Base-by-base conservation (phyloP, 2,797 vertebrate genomes). In the Hydrolagus colliei region DNA sequence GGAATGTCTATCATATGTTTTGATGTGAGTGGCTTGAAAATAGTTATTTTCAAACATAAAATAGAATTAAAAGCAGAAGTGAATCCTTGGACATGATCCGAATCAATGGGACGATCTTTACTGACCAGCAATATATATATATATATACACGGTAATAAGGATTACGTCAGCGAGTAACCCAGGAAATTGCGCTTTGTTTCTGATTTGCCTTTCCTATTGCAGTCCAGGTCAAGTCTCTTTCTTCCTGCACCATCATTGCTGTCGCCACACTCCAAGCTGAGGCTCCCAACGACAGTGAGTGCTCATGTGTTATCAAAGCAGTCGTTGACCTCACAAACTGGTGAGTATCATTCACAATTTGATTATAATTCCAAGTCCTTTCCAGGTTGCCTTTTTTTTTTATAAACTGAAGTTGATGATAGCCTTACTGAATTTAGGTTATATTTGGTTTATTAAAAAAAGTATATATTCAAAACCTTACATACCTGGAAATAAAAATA, bases 261-360 rank as follows among this genome's bases (percentile, higher is more conserved):
- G 87, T 95, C 95, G 32, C 95, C 94, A 16, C 96, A 94, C 89
- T 93, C 95, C 87, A 95, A 92, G 88, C 90, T 95, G 87, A 95
- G 92, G 86, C 88, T 95, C 86, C 89, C 94, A 0, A 90, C 89
- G 1, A 62, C 92, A 79, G 87, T 93, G 72, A 91, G 90, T 0
- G 12, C 93, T 88, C 93, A 93, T 67, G 90, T 95, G 73, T 92
- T 93, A 88, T 91, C 93, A 18, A 93, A 91, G 80, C 91, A 93
- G 82, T 90, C 90, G 88, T 88, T 89, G 86, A 87, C 89, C 87
- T 71, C 92, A 88, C 92, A 92, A 65, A 90, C 88, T 1, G 92
- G 96, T 98, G 91, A 93, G 92, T 89, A 87, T 86, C 71, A 86
- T 88, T 87, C 67, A 85, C 88, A 62, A 61, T 87, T 88, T 88